Evolutionary conservation across 2,113 vertebrate genomes (phyloP).

Genomic region (Ameiurus melas): DNA sequence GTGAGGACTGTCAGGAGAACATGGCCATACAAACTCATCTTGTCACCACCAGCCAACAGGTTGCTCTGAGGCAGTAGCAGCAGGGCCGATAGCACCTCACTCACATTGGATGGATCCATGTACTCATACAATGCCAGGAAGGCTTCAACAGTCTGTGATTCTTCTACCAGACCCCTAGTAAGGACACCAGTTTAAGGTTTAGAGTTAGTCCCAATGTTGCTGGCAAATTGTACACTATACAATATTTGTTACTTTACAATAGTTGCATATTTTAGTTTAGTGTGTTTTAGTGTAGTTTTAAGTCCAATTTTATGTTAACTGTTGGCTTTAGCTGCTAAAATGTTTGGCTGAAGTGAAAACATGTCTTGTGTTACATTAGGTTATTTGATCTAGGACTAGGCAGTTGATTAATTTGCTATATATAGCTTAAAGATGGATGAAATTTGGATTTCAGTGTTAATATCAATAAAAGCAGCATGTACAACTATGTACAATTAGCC

Average conservation of each 20-base stretch:
- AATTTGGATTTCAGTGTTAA: background rate
- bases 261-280: background rate
- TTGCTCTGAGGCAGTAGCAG: slow-evolving; percentile 76
- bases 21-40: slow-evolving; percentile 77
- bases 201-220: background rate
- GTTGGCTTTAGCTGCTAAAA: background rate
- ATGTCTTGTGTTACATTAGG: background rate
- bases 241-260: background rate
- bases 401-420: background rate
- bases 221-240: background rate
- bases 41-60: slow-evolving; percentile 61
- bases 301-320: background rate
- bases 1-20: slow-evolving; percentile 79
- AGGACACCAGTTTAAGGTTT: background rate
- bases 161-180: slow-evolving; percentile 33
- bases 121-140: slow-evolving; percentile 76
- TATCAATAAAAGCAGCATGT: background rate
- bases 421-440: background rate
- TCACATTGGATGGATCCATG: slow-evolving; percentile 73
- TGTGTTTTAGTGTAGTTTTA: background rate
- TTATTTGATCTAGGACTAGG: background rate
- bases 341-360: background rate
- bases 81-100: slow-evolving; percentile 76
- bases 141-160: slow-evolving; percentile 73
- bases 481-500: background rate